Percentiles rank a stretch among this genome's conserved stretches.
Evolutionary conservation across 2,797 vertebrate species (phyloP).

Genomic region (Poecilia velifera): DNA sequence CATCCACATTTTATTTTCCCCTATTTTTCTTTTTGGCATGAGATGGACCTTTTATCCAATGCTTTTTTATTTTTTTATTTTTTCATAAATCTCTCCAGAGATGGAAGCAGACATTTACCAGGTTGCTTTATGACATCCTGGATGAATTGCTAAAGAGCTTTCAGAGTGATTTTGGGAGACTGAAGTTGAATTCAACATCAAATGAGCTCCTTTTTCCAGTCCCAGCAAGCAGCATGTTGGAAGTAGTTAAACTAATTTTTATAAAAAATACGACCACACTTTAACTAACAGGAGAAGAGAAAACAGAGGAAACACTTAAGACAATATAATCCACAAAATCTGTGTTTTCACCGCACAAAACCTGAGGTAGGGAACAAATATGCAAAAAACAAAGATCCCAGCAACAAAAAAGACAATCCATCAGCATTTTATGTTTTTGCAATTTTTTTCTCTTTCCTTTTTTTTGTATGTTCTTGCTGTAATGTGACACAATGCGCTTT

Average conservation of each 20-base stretch:
- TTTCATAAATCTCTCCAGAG: no score
- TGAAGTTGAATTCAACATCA: background rate
- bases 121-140: no score
- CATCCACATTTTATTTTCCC: no score
- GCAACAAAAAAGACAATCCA: background rate
- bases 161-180: no score
- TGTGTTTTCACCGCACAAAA: background rate
- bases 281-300: background rate
- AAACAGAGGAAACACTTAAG: background rate
- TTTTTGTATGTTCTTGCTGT: background rate
- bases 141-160: no score
- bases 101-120: no score
- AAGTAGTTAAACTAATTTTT: background rate
- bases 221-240: background rate
- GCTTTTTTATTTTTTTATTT: no score
- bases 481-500: background rate
- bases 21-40: no score
- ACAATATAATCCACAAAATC: background rate
- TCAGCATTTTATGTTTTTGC: background rate
- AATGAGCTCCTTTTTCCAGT: background rate
- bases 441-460: background rate
- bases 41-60: no score
- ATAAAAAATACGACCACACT: background rate
- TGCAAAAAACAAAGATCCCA: background rate
- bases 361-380: background rate